Evolutionary conservation across 2,797 vertebrate species (phyloP).

Genomic region (Gallinago solitaria): DNA sequence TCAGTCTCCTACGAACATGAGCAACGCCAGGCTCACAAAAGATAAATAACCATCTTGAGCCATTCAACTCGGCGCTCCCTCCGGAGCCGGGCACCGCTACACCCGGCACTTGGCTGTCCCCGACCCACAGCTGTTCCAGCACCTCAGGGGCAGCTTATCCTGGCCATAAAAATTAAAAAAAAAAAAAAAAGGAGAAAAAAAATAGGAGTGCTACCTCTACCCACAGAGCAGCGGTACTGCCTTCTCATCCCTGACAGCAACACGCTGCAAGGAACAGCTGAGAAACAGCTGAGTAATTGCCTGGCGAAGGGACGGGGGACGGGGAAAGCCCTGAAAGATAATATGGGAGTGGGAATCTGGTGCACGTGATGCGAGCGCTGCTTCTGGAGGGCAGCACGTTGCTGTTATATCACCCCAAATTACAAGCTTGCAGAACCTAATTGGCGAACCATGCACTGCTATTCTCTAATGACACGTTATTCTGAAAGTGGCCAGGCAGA

Average conservation of each 20-base stretch:
- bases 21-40: not conserved
- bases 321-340: slow-evolving; percentile 10
- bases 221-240: not conserved
- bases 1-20: fast-evolving
- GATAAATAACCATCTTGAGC: not conserved
- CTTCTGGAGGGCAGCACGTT: fast-evolving
- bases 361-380: fast-evolving
- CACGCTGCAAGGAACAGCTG: slow-evolving; percentile 35
- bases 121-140: slow-evolving; percentile 11
- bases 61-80: not conserved
- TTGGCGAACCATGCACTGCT: fast-evolving
- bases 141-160: not conserved
- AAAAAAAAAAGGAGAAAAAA: not conserved
- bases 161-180: not conserved
- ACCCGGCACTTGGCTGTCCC: not conserved
- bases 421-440: not conserved
- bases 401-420: not conserved
- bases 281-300: slow-evolving; percentile 65
- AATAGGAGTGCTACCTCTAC: not conserved
- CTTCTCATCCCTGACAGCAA: not conserved
- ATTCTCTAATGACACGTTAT: not conserved
- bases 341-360: not conserved
- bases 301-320: not conserved
- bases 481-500: fast-evolving
- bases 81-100: fast-evolving